Conservation (phyloP, 2,888 invertebrate genomes). For the Ochropleura leucogaster region DNA sequence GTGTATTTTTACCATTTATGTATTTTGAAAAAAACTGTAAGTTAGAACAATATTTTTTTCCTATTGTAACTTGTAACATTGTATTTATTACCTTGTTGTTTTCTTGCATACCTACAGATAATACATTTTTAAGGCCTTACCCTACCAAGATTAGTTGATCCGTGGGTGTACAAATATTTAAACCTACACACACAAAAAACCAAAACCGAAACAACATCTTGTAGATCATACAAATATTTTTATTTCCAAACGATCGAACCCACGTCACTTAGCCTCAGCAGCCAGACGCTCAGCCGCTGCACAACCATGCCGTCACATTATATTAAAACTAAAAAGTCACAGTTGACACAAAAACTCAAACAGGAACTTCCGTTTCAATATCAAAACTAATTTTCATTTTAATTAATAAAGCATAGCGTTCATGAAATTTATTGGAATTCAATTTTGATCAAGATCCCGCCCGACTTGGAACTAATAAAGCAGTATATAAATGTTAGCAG, state of each 20-base stretch:
- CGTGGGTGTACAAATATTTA: no score
- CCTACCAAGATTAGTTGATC: no score
- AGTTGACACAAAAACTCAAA: slow-evolving; percentile 38
- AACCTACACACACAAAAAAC: no score
- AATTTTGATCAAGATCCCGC: slow-evolving; percentile 54
- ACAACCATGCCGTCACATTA: no score
- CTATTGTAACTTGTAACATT: neutral
- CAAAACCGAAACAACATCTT: no score
- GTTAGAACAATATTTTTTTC: neutral
- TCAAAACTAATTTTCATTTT: slow-evolving; percentile 38
- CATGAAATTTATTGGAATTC: slow-evolving; percentile 58
- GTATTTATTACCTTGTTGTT: neutral
- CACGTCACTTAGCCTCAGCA: no score
- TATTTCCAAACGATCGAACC: no score
- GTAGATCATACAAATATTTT: no score
- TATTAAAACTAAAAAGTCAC: neutral
- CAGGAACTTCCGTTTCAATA: slow-evolving; percentile 26
- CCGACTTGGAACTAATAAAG: slow-evolving; percentile 59
- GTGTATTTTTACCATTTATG: neutral
- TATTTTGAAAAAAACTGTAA: neutral
- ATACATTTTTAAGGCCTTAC: neutral
- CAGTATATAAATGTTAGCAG: slow-evolving; percentile 58
- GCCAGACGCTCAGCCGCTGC: no score
- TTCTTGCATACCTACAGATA: neutral
- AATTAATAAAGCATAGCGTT: slow-evolving; percentile 45